Evolutionary conservation across 2,888 invertebrate genomes (phyloP), one percentile per base, ranked within the genome.

Genomic region (Aradus depressus): DNA sequence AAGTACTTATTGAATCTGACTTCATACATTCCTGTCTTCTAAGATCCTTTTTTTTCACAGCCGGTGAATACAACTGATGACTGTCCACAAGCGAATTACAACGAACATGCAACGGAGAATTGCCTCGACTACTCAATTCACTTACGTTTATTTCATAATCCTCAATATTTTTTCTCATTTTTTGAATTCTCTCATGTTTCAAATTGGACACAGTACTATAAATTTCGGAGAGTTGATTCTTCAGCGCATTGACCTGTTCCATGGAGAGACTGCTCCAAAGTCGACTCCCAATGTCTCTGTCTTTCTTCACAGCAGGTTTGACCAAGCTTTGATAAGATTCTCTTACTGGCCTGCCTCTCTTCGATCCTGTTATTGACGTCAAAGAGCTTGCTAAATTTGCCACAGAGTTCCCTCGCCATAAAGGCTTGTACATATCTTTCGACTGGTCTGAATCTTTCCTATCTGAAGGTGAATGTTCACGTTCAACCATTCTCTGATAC

Each of bases 391-490:
- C 87, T 41, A 87, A 74, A 69, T 87, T 84, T 1, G 80, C 77
- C 0, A 89, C 88, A 10, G 88, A 87, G 58, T 75, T 83, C 5
- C 87, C 88, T 38, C 89, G 72, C 88, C 88, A 89, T 22, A 86
- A 70, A 2, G 85, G 84, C 64, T 84, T 86, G 63, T 86, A 85
- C 1, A 75, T 74, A 60, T 86, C 86, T 64, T 79, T 80, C 3
- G 51, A 52, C 18, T 70, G 68, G 12, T 68, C 67, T 5, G 72
- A 63, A 44, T 72, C 69, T 14, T 65, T 62, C 44, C 68, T 65
- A 50, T 65, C 68, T 53, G 68, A 61, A 62, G 73, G 63, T 64
- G 77, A 70, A 61, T 75, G 69, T 28, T 65, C 68, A 56, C 74
- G 73, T 12, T 72, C 69, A 43, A 75, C 71, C 51, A 80, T 69